Conservation (phyloP, 2,797 vertebrate species). For the Esox masquinongy region DNA sequence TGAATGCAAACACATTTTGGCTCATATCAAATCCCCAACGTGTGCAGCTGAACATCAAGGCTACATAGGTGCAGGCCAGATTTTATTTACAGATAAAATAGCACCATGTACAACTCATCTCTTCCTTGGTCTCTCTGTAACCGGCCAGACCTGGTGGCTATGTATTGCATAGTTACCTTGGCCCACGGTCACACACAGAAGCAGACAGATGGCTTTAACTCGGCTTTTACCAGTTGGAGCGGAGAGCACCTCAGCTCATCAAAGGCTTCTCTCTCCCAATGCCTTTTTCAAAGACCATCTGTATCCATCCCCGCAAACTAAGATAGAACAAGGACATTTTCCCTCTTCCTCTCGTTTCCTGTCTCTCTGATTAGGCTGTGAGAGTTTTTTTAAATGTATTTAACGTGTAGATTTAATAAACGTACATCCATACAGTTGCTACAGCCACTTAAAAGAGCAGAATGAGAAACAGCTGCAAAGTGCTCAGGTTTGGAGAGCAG, state of each 20-base stretch:
- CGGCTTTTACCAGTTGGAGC: slow-evolving; percentile 65
- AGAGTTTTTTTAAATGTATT: slow-evolving; percentile 57
- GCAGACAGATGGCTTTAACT: slow-evolving; percentile 74
- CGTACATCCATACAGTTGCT: slow-evolving; percentile 65
- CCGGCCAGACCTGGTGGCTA: neutral
- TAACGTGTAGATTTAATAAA: slow-evolving; percentile 58
- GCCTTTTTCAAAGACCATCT: slow-evolving; percentile 75
- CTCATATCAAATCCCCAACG: neutral
- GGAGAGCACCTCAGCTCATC: slow-evolving; percentile 72
- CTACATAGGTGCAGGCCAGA: neutral
- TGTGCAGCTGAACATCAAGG: slow-evolving; percentile 2
- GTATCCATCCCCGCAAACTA: slow-evolving; percentile 60
- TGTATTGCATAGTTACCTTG: slow-evolving; percentile 21
- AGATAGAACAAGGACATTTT: slow-evolving; percentile 64
- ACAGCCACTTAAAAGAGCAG: slow-evolving; percentile 48
- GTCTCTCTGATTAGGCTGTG: slow-evolving; percentile 63
- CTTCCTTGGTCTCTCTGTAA: slow-evolving; percentile 3
- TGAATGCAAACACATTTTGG: neutral
- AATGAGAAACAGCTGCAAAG: slow-evolving; percentile 32
- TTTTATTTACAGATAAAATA: slow-evolving; percentile 2
- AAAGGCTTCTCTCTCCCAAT: slow-evolving; percentile 65
- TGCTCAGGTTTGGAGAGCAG: slow-evolving; percentile 44
- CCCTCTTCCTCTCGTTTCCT: slow-evolving; percentile 41
- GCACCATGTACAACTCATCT: slow-evolving; percentile 10
- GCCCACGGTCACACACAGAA: slow-evolving; percentile 28